Conservation (phyloP, 2,113 vertebrate genomes). For the Terrapene triunguis region DNA sequence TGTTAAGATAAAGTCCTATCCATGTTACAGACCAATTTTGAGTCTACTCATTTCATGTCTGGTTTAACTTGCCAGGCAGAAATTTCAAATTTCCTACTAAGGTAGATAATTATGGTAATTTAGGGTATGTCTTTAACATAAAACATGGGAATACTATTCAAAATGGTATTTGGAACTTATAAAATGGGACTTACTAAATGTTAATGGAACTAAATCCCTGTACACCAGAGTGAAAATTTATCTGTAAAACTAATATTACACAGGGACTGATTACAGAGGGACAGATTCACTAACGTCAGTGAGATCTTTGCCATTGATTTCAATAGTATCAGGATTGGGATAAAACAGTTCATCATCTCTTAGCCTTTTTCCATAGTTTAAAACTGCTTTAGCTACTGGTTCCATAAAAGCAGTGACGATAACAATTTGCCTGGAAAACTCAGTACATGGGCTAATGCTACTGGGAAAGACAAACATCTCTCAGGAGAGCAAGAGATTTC, state of each 20-base stretch:
- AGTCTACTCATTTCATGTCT: not conserved
- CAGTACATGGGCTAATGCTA: not conserved
- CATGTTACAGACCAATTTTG: not conserved
- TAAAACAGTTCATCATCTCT: not conserved
- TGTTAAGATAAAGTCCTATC: not conserved
- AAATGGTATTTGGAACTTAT: not conserved
- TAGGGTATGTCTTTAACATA: not conserved
- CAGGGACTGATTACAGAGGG: not conserved
- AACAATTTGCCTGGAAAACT: slow-evolving; percentile 45
- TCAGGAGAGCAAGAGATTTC: not conserved
- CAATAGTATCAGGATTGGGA: not conserved
- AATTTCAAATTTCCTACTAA: slow-evolving; percentile 29
- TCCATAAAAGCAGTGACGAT: slow-evolving; percentile 43
- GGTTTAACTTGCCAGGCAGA: slow-evolving; percentile 8
- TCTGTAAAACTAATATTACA: not conserved
- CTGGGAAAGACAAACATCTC: not conserved
- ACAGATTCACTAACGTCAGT: not conserved
- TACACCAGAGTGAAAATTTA: not conserved
- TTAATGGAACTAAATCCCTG: not conserved
- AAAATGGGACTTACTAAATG: not conserved
- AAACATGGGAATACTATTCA: not conserved
- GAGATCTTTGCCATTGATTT: not conserved
- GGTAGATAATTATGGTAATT: rapidly evolving
- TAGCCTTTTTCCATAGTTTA: slow-evolving; percentile 38
- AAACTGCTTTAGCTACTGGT: slow-evolving; percentile 20